Percentiles rank a stretch among this genome's conserved stretches.
Conservation (phyloP, 2,113 vertebrate genomes). For the Platichthys stellatus region DNA sequence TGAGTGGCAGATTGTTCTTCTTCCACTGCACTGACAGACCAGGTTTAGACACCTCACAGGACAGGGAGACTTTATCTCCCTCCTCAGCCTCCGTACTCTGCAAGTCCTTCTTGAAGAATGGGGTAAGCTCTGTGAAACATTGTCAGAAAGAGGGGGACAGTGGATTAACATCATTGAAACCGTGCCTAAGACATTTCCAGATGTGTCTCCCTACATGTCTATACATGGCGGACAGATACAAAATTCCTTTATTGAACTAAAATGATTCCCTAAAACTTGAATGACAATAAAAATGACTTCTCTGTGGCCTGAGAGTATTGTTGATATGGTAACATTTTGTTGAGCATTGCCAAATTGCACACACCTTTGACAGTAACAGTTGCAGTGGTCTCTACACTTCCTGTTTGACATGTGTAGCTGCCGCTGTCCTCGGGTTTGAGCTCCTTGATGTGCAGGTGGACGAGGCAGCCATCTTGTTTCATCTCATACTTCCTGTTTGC, state of each 20-base stretch:
- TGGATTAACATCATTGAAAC: no score
- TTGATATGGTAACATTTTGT: neutral
- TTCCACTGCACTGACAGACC: slow-evolving; percentile 6
- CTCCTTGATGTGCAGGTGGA: slow-evolving; percentile 81
- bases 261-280: neutral
- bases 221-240: neutral
- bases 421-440: slow-evolving; percentile 84
- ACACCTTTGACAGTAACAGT: slow-evolving; percentile 81
- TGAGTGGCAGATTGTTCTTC: slow-evolving; percentile 2
- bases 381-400: neutral
- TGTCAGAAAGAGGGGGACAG: neutral
- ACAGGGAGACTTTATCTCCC: neutral
- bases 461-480: slow-evolving; percentile 74
- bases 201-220: no score
- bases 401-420: slow-evolving; percentile 74
- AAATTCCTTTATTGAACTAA: neutral
- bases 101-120: slow-evolving; percentile 12
- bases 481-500: slow-evolving; percentile 85
- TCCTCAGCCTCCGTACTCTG: neutral
- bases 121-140: neutral
- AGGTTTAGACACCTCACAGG: slow-evolving; percentile 13
- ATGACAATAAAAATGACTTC: neutral
- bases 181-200: neutral
- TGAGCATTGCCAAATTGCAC: neutral
- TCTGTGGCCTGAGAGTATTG: neutral